Conservation (phyloP, 92 coral and sea anemone species). For the Plumapathes pennacea region DNA sequence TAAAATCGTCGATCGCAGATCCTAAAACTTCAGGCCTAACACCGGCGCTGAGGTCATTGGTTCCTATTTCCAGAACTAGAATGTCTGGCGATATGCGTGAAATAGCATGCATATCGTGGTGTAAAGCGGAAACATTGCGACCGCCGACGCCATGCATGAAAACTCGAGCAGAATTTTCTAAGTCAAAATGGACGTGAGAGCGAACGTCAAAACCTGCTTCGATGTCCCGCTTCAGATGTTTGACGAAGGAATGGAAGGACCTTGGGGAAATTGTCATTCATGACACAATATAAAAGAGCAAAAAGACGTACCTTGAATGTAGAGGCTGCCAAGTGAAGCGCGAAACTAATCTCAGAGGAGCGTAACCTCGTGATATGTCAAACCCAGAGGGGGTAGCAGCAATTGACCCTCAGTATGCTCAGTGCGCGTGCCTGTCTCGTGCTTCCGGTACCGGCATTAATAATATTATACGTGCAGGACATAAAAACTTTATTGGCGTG, state of each 20-base stretch:
- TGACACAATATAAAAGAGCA: background rate
- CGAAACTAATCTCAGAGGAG: background rate
- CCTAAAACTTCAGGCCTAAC: background rate
- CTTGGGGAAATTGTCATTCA: background rate
- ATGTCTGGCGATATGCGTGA: background rate
- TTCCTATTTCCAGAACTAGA: background rate
- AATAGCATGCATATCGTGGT: background rate
- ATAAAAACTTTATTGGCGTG: background rate
- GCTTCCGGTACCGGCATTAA: background rate
- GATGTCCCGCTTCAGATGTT: background rate
- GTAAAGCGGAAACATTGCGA: background rate
- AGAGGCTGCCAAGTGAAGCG: background rate
- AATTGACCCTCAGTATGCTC: background rate
- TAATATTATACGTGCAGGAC: background rate
- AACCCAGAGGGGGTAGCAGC: background rate
- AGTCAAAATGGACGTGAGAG: background rate
- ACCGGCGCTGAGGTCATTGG: background rate
- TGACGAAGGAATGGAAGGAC: constrained; percentile 3
- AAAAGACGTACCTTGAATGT: background rate
- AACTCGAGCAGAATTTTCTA: background rate
- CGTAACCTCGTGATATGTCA: background rate
- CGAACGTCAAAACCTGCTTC: background rate
- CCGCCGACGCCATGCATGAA: background rate
- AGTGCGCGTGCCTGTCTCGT: background rate
- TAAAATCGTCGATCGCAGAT: background rate